Percentiles rank a stretch among this genome's conserved stretches.
Conservation (phyloP, 2,888 invertebrate species). For the Hesperia comma region DNA sequence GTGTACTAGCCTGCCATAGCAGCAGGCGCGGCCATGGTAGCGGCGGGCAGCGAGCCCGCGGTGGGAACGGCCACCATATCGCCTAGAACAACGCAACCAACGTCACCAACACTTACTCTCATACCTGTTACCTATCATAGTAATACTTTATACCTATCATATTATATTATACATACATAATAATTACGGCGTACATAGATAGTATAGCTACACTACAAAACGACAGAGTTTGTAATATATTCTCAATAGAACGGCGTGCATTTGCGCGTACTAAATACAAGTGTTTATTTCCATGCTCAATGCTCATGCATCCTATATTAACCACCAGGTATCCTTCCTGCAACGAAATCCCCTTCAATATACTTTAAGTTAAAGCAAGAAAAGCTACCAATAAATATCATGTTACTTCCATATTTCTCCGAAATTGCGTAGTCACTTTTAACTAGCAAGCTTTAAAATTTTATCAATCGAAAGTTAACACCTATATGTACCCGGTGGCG, state of each 20-base stretch:
- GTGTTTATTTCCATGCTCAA: slow-evolving; percentile 8
- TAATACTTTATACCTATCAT: too few relatives aligned
- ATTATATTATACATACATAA: too few relatives aligned
- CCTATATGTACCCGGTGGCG: too few relatives aligned
- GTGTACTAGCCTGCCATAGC: slow-evolving; percentile 67
- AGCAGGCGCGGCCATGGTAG: slow-evolving; percentile 57
- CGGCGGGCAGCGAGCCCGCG: slow-evolving; percentile 57
- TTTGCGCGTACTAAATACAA: slow-evolving; percentile 13
- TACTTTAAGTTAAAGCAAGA: too few relatives aligned
- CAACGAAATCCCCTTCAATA: background rate
- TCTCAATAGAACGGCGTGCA: slow-evolving; percentile 4
- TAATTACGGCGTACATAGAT: background rate
- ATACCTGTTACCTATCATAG: too few relatives aligned
- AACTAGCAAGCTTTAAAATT: too few relatives aligned
- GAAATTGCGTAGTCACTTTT: too few relatives aligned
- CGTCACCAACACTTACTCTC: slow-evolving; percentile 27
- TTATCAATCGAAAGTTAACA: too few relatives aligned
- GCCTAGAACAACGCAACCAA: slow-evolving; percentile 62
- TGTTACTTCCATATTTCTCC: too few relatives aligned
- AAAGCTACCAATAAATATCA: too few relatives aligned
- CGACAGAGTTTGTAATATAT: background rate
- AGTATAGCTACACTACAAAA: background rate
- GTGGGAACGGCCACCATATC: slow-evolving; percentile 68
- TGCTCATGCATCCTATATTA: slow-evolving; percentile 10
- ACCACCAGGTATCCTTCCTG: background rate